These are phyloP conservation scores for Acleris holmiana DNA, from an alignment of 2,888 invertebrate species.

Conservation along the genomic window DNA sequence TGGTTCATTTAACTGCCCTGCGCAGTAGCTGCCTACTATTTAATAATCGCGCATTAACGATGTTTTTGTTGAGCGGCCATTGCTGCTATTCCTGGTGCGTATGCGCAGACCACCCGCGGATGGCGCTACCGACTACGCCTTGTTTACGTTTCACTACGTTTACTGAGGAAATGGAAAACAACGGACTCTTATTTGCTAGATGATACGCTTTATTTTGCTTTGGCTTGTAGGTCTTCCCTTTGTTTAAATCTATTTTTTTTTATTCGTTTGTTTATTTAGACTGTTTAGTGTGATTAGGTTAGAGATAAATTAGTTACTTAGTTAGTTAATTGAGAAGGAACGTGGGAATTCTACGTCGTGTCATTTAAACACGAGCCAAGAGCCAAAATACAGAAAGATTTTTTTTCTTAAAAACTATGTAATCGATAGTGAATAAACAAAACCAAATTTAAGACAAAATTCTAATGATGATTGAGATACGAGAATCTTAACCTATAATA, in stretches of 20 bases:
- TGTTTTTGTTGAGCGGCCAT: conserved; percentile 77
- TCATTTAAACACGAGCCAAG: no score
- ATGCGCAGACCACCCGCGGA: conserved; percentile 73
- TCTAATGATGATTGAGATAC: no score
- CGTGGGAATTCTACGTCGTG: background rate
- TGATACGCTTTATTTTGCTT: no score
- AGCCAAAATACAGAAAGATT: no score
- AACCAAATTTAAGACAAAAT: no score
- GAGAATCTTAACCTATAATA: no score
- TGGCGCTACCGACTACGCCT: conserved; percentile 53
- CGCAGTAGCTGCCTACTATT: conserved; percentile 77
- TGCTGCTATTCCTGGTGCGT: conserved; percentile 72
- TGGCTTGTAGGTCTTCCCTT: no score
- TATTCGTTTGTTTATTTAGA: conserved; percentile 49
- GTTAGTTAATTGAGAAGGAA: background rate
- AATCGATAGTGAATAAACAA: no score
- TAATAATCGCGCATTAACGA: conserved; percentile 78
- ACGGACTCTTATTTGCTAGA: no score
- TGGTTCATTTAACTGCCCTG: conserved; percentile 71
- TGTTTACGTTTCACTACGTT: conserved; percentile 45
- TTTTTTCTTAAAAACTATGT: no score
- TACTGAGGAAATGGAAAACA: conserved; percentile 38
- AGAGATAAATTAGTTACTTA: background rate
- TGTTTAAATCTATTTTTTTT: background rate
- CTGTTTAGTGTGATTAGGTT: conserved; percentile 5